Evolutionary conservation across 1,140 invertebrate genomes (phyloP).

Genomic region (Cyphomyrmex costatus): DNA sequence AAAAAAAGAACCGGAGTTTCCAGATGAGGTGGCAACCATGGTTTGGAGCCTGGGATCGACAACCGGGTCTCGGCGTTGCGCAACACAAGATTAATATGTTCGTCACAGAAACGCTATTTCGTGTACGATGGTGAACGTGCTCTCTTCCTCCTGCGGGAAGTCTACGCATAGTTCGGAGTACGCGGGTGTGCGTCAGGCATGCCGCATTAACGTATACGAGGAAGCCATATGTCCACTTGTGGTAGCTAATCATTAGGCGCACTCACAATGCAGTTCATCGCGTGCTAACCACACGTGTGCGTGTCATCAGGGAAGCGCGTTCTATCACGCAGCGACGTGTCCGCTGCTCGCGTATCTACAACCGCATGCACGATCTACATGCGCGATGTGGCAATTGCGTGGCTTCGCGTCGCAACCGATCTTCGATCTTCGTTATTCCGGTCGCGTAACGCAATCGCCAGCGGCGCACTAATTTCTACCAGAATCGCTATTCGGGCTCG

Average conservation of each 20-base stretch:
- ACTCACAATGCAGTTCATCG: conserved; percentile 41
- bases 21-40: too few species aligned
- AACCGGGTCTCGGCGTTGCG: conserved; percentile 6
- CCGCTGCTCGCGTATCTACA: background rate
- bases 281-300: conserved; percentile 60
- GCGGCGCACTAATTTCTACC: conserved; percentile 1
- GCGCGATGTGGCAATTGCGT: conserved; percentile 18
- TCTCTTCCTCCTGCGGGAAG: too few species aligned
- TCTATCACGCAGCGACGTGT: conserved; percentile 50
- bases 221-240: conserved; percentile 58
- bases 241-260: conserved; percentile 49
- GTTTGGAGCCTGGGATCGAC: background rate
- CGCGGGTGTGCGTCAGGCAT: background rate
- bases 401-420: conserved; percentile 1
- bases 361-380: conserved; percentile 6
- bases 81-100: conserved; percentile 12
- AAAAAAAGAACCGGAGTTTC: too few species aligned
- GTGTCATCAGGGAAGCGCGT: conserved; percentile 64
- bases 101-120: background rate
- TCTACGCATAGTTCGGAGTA: background rate
- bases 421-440: conserved; percentile 24
- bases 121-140: background rate
- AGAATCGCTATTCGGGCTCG: background rate
- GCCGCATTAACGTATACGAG: conserved; percentile 1
- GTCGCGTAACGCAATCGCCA: background rate